Evolutionary conservation across 1,140 invertebrate genomes (phyloP), one percentile per base, ranked within the genome.

Genomic region (Drosophila prosaltans): DNA sequence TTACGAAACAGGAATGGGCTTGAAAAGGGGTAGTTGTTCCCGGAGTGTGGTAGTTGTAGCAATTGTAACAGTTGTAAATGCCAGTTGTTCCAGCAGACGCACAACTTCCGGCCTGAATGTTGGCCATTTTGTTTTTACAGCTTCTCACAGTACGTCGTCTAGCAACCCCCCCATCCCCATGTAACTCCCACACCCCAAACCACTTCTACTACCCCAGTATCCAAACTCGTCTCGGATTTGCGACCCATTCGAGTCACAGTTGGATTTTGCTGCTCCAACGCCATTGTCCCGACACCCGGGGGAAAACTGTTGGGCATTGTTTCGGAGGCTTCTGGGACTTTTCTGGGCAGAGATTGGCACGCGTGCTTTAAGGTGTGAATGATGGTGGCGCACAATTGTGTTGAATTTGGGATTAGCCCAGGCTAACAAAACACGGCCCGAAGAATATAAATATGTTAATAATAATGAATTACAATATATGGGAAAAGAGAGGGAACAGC

Each of bases 111-210:
- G 72, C 58, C 73, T 57, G 62, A 66, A 64, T 86, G 83, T 70
- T 88, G 80, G 84, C 83, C 83, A 88, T 86, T 85, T 86, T 83
- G 83, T 88, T 82, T 88, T 82, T 78, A 86, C 83, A 77, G 80
- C 68, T 74, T 40, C 24, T 10, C 69, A n/a, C 69, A n/a, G 41
- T 69, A 65, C 54, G 21, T 65, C 9, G 62, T 51, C 32, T n/a
- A 43, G 11, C 4, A n/a, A 3, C 41, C 41, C 11, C 3, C 41
- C 41, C 10, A 10, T 3, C 9, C 10, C 40, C 10, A 41, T 1
- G 2, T 7, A 3, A 3, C 57, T 30, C 2, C 28, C 28, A 30
- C 28, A 30, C 55, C 9, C 36, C n/a, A 4, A 4, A 28, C 36
- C 57, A 39, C 32, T 30, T 24, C 54, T 24, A n/a, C 16, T 60